These are phyloP conservation scores for Menidia menidia DNA, from an alignment of 2,797 vertebrate species.

Conservation along the genomic window DNA sequence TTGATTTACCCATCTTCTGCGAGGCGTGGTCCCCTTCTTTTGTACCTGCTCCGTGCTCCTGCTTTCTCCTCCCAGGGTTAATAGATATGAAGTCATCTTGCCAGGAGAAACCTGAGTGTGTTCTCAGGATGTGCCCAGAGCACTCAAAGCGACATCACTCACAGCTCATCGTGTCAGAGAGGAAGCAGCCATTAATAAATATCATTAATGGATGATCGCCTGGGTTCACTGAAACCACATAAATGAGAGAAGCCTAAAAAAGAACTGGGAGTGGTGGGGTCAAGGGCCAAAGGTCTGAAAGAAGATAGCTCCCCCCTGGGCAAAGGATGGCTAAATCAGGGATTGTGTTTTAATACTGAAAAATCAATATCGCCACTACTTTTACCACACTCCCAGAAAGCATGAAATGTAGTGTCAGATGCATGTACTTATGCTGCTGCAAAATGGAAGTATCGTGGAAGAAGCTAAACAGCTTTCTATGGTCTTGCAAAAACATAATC, in stretches of 20 bases:
- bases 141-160: slow-evolving; percentile 81
- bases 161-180: slow-evolving; percentile 67
- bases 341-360: slow-evolving; percentile 60
- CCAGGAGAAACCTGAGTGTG: slow-evolving; percentile 72
- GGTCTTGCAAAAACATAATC: slow-evolving; percentile 26
- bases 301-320: slow-evolving; percentile 60
- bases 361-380: slow-evolving; percentile 72
- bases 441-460: slow-evolving; percentile 41
- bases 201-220: slow-evolving; percentile 82
- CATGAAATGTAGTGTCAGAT: slow-evolving; percentile 51
- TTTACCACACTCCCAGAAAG: slow-evolving; percentile 48
- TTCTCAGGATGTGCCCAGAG: slow-evolving; percentile 78
- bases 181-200: slow-evolving; percentile 81
- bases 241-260: slow-evolving; percentile 66
- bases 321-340: slow-evolving; percentile 59
- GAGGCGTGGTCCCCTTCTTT: slow-evolving; percentile 68
- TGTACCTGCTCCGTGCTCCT: slow-evolving; percentile 73
- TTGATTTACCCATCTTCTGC: slow-evolving; percentile 82
- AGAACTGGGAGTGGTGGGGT: slow-evolving; percentile 66
- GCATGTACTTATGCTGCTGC: slow-evolving; percentile 22
- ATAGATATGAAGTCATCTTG: slow-evolving; percentile 87
- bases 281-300: slow-evolving; percentile 71
- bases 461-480: slow-evolving; percentile 25
- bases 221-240: slow-evolving; percentile 72
- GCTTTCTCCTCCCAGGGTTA: slow-evolving; percentile 75